A percentile compares a stretch with the other conserved stretches of the same genome.
Conservation (phyloP, 2,888 invertebrate species). For the Himalopsyche japonica region DNA sequence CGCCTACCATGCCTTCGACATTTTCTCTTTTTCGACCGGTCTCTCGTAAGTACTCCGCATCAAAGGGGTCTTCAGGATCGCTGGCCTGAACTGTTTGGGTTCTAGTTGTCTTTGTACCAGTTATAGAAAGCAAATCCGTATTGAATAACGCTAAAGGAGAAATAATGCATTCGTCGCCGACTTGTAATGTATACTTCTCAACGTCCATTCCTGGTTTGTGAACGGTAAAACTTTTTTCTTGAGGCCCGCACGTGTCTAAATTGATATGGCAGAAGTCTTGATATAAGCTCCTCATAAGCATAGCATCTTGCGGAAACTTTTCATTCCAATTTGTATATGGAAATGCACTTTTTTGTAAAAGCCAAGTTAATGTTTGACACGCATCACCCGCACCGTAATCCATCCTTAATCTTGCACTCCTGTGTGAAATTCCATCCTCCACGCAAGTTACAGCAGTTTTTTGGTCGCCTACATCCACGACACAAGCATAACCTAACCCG, state of each 20-base stretch:
- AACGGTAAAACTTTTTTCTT: slow-evolving; percentile 78
- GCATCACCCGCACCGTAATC: slow-evolving; percentile 92
- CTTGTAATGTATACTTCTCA: slow-evolving; percentile 74
- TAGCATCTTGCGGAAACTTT: slow-evolving; percentile 73
- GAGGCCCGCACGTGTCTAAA: slow-evolving; percentile 85
- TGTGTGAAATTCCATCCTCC: slow-evolving; percentile 93
- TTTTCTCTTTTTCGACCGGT: slow-evolving; percentile 69
- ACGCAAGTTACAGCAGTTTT: slow-evolving; percentile 96
- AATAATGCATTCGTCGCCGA: slow-evolving; percentile 91
- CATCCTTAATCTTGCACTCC: slow-evolving; percentile 80
- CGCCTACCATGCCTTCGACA: slow-evolving; percentile 48
- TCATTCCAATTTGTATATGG: slow-evolving; percentile 84
- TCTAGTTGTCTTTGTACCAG: slow-evolving; percentile 73
- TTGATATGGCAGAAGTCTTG: slow-evolving; percentile 91
- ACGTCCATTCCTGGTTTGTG: slow-evolving; percentile 71
- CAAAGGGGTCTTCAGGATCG: slow-evolving; percentile 92
- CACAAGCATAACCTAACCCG: slow-evolving; percentile 77
- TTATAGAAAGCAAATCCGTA: slow-evolving; percentile 85
- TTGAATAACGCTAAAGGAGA: slow-evolving; percentile 88
- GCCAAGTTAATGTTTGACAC: slow-evolving; percentile 85
- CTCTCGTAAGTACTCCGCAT: slow-evolving; percentile 88
- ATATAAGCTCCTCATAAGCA: slow-evolving; percentile 81
- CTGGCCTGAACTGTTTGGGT: slow-evolving; percentile 71
- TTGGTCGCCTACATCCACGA: slow-evolving; percentile 93
- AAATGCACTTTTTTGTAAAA: slow-evolving; percentile 87